These are phyloP conservation scores for Oscarella lobularis DNA, from an alignment of 37 sponge, comb jelly and placozoan species.

Conservation along the genomic window DNA sequence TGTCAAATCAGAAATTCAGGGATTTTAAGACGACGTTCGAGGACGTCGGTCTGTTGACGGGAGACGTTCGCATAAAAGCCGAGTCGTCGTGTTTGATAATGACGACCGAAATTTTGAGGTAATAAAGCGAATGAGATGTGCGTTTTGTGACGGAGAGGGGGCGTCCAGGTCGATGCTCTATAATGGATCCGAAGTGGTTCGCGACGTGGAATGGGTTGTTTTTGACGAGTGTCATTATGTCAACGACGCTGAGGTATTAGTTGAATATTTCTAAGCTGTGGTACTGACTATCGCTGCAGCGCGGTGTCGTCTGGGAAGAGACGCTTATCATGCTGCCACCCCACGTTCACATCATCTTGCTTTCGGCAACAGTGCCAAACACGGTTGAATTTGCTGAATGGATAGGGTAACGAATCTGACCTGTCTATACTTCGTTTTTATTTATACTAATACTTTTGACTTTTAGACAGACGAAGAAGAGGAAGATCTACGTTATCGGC, in stretches of 20 bases:
- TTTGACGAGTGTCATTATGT: constrained; percentile 91
- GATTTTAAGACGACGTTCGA: constrained; percentile 83
- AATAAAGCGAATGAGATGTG: too few species aligned
- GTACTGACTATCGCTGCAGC: constrained; percentile 18
- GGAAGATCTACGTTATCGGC: constrained; percentile 80
- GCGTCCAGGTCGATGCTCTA: constrained; percentile 88
- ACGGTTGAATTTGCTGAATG: constrained; percentile 96
- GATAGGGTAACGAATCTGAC: constrained; percentile 63
- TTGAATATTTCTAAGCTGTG: background rate
- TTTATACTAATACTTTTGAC: background rate
- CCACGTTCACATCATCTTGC: constrained; percentile 79
- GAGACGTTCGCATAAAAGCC: constrained; percentile 79
- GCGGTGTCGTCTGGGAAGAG: constrained; percentile 99
- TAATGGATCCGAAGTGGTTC: constrained; percentile 89
- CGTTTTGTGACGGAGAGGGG: background rate
- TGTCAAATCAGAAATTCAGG: constrained; percentile 96
- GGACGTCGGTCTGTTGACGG: constrained; percentile 67
- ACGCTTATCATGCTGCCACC: constrained; percentile 95
- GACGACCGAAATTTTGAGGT: constrained; percentile 96
- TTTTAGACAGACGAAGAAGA: constrained; percentile 72
- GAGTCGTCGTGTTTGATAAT: constrained; percentile 83
- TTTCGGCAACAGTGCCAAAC: constrained; percentile 98
- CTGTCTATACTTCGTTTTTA: too few species aligned
- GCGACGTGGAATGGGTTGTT: constrained; percentile 95
- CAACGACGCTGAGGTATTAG: constrained; percentile 68